A percentile compares a stretch with the other conserved stretches of the same genome.
Evolutionary conservation across 2,888 invertebrate genomes (phyloP).

Genomic region (Drosophila imparisetae): DNA sequence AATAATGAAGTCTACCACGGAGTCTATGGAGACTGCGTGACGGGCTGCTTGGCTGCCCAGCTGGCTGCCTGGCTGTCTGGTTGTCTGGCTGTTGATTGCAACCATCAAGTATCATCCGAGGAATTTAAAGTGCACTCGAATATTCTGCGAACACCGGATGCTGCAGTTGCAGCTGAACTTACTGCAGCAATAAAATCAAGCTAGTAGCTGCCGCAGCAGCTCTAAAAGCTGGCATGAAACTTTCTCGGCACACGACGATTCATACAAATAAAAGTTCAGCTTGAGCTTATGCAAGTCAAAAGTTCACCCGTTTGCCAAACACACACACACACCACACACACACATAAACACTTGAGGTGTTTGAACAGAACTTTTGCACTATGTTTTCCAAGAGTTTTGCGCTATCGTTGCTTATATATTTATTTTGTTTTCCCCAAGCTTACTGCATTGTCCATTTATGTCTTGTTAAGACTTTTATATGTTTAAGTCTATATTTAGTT

Average conservation of each 20-base stretch:
- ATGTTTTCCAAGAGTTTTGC: conserved; percentile 37
- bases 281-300: conserved; percentile 56
- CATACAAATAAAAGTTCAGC: conserved; percentile 75
- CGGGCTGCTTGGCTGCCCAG: neutral
- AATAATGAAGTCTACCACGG: conserved; percentile 73
- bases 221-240: conserved; percentile 33
- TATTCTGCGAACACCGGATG: conserved; percentile 40
- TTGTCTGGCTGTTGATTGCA: conserved; percentile 64
- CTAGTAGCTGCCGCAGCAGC: conserved; percentile 27
- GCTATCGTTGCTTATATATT: conserved; percentile 44
- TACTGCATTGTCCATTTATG: conserved; percentile 66
- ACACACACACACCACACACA: conserved; percentile 5
- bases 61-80: neutral
- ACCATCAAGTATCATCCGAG: conserved; percentile 81
- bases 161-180: conserved; percentile 37
- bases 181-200: conserved; percentile 66
- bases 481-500: conserved; percentile 73
- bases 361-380: conserved; percentile 58
- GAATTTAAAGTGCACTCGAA: conserved; percentile 74
- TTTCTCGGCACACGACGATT: conserved; percentile 60
- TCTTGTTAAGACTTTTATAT: conserved; percentile 80
- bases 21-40: conserved; percentile 6
- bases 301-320: conserved; percentile 48
- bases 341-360: conserved; percentile 62
- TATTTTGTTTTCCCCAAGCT: neutral